Evolutionary conservation across 2,797 vertebrate genomes (phyloP), one percentile per base, ranked within the genome.

Genomic region (Carcharodon carcharias): DNA sequence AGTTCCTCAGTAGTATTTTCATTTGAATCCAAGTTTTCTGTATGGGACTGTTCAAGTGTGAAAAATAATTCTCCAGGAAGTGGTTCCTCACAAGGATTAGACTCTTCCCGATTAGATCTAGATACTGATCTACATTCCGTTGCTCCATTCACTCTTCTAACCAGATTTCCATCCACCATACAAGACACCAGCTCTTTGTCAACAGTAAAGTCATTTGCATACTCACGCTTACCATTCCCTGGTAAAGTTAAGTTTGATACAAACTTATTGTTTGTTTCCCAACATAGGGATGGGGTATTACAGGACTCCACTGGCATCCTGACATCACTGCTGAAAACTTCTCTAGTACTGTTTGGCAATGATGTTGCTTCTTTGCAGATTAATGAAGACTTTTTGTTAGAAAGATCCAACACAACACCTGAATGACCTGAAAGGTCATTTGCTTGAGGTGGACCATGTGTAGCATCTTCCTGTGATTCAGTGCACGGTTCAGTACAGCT

Each of bases 11-110:
- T 96, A 77, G 96, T 65, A 18, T 95, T 45, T 95, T 97, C 97
- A 89, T 0, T 89, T 0, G 18, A 77, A 0, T 95, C 97, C 69
- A 95, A 95, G 94, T 95, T 95, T 95, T 95, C 69, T 28, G 58
- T 35, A 63, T 95, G 94, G 94, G 94, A 95, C 50, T 95, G 94
- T 95, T 71, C 94, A 95, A 95, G 94, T 95, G 98, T 97, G 96
- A 99, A 98, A 96, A 99, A 99, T 96, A 99, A 96, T 97, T 98
- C 98, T 96, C 99, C 99, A 0, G 99, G 99, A 85, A 98, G 97
- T 0, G 98, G 98, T 96, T 99, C 99, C 96, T 97, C 97, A 1
- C 96, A 9, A 2, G 96, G n/a, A 73, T 56, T 63, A 92, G 58
- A 61, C 14, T 92, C 58, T 92, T 92, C 89, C 89, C 4, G 31